Conservation (phyloP, 2,888 invertebrate species). For the Clitarchus hookeri region DNA sequence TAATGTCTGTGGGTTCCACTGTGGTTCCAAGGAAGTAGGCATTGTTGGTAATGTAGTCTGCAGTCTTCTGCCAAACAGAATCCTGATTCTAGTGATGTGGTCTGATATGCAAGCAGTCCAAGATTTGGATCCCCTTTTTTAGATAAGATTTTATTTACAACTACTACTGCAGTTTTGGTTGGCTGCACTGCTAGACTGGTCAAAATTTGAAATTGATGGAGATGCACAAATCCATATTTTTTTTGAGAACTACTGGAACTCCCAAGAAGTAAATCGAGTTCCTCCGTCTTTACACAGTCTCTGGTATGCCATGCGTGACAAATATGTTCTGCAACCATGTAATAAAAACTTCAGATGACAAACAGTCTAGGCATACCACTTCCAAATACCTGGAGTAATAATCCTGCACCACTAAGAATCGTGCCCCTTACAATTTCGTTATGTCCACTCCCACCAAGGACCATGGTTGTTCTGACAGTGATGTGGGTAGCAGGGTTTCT, state of each 20-base stretch:
- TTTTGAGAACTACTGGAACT: neutral
- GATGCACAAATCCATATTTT: neutral
- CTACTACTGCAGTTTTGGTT: neutral
- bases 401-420: neutral
- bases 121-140: neutral
- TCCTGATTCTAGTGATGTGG: neutral
- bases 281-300: neutral
- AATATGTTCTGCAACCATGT: no score
- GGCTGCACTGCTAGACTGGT: neutral
- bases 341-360: neutral
- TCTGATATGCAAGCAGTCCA: neutral
- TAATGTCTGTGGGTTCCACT: neutral
- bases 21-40: neutral
- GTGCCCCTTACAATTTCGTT: neutral
- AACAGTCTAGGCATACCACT: neutral
- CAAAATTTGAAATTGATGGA: neutral
- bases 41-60: neutral
- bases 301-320: neutral
- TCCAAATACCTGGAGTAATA: neutral
- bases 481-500: neutral
- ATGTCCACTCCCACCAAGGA: neutral
- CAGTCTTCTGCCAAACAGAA: neutral
- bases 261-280: neutral
- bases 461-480: neutral
- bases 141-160: neutral